A percentile compares a stretch with the other conserved stretches of the same genome.
These are phyloP conservation scores for Scophthalmus maximus DNA, from an alignment of 2,113 vertebrate genomes.

Conservation along the genomic window DNA sequence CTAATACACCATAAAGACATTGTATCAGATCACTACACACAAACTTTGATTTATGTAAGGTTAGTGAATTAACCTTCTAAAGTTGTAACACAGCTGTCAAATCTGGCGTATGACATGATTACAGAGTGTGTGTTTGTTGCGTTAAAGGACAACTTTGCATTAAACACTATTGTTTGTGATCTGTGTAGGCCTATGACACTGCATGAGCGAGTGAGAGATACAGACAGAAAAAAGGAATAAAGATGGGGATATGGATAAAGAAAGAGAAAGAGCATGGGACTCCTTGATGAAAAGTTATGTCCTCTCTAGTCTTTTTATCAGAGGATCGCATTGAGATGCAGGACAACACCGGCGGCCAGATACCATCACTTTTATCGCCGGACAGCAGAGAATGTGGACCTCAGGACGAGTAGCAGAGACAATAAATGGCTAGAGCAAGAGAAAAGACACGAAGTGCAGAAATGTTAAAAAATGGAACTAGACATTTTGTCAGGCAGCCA, in stretches of 20 bases:
- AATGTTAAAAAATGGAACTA: constrained; percentile 36
- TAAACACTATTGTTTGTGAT: neutral
- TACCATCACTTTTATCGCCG: constrained; percentile 68
- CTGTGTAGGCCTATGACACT: neutral
- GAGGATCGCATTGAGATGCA: constrained; percentile 70
- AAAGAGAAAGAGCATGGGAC: constrained; percentile 6
- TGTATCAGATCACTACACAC: no score
- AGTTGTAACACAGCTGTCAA: neutral
- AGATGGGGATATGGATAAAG: constrained; percentile 10
- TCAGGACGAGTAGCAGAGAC: constrained; percentile 37
- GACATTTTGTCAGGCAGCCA: constrained; percentile 42
- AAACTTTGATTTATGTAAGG: no score
- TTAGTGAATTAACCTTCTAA: no score
- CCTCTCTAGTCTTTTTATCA: constrained; percentile 42
- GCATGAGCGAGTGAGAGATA: constrained; percentile 2
- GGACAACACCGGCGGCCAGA: constrained; percentile 57
- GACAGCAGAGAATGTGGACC: constrained; percentile 57
- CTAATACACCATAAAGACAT: no score
- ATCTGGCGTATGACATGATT: neutral
- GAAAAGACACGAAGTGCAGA: constrained; percentile 37
- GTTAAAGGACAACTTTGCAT: constrained; percentile 6
- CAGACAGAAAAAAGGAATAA: neutral
- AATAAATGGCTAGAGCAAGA: constrained; percentile 53
- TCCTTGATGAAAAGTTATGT: constrained; percentile 49
- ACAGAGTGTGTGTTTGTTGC: neutral